Evolutionary conservation across 2,797 vertebrate species (phyloP), one percentile per base, ranked within the genome.

Genomic region (Champsocephalus gunnari): DNA sequence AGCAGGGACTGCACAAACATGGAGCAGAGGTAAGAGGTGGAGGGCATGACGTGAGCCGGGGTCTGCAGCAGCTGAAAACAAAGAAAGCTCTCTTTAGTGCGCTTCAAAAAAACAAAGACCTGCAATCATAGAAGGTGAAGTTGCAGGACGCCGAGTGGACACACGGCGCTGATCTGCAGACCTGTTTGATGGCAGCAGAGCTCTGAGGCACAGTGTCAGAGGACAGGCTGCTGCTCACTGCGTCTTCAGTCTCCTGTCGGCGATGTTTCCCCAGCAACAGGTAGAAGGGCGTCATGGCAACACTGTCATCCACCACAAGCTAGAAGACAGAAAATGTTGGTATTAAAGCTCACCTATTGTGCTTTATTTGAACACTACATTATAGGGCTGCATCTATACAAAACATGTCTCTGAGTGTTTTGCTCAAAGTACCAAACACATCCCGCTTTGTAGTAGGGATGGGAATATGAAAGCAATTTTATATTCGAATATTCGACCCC

Each of bases 1-100:
- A 99, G 93, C 82, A 99, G 67, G 0, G 98, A 98, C 77, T 94
- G 92, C 4, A 99, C 78, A 76, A 99, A 98, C 93, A 98, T 88
- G 32, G 96, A 94, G 79, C 97, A 99, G 41, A 99, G 95, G 85
- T 95, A 94, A 4, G 97, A 92, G 44, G 97, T 95, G 1, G 97
- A 94, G 0, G 98, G 98, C 64, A 99, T 87, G 19, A 99, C 96
- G 0, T 99, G 97, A 24, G 97, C 97, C 2, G 98, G 97, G 17
- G 97, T 98, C 83, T 96, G 95, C 84, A 99, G 93, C 5, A 99
- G 95, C 98, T 99, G 81, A 41, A 48, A 5, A 71, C 1, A 10
- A 9, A 32, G 17, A 38, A 48, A 13, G 63, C 0, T 8, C 38
- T 1, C 8, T 34, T 57, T 28, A 60, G 45, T 24, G 1, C 3